phyloP scores from a whole-genome alignment of 2,888 invertebrate genomes.

The Oligia fasciuncula region DNA sequence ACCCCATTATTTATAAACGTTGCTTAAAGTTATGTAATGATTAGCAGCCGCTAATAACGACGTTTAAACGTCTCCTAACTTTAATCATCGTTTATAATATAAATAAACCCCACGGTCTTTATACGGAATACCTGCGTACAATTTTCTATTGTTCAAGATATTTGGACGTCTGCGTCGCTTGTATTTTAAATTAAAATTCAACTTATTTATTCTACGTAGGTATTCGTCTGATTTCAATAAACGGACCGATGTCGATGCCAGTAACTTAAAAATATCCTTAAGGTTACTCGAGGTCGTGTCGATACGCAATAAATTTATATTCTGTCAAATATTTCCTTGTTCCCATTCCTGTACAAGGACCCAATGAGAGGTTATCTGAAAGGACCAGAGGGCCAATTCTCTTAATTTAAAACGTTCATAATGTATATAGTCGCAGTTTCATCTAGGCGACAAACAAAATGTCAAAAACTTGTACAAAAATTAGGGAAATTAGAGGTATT shows the following conservation, averaged over 20 bases:
- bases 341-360: slow-evolving; percentile 43
- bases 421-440: no score
- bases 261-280: slow-evolving; percentile 25
- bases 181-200: slow-evolving; percentile 22
- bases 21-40: no score
- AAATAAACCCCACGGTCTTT: no score
- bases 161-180: background rate
- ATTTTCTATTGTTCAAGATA: background rate
- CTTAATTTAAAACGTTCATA: no score
- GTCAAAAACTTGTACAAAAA: no score
- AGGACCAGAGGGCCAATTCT: background rate
- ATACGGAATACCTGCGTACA: background rate
- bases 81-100: no score
- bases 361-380: slow-evolving; percentile 34
- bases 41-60: no score
- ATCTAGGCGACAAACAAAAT: no score
- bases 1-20: no score
- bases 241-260: background rate
- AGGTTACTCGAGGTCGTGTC: slow-evolving; percentile 34
- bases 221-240: slow-evolving; percentile 15
- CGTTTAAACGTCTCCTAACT: no score
- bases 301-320: slow-evolving; percentile 31
- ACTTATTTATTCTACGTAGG: background rate
- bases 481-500: no score
- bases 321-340: slow-evolving; percentile 42